Evolutionary conservation across 2,888 invertebrate species (phyloP), one percentile per base, ranked within the genome.

Genomic region (Drosophila picticornis): DNA sequence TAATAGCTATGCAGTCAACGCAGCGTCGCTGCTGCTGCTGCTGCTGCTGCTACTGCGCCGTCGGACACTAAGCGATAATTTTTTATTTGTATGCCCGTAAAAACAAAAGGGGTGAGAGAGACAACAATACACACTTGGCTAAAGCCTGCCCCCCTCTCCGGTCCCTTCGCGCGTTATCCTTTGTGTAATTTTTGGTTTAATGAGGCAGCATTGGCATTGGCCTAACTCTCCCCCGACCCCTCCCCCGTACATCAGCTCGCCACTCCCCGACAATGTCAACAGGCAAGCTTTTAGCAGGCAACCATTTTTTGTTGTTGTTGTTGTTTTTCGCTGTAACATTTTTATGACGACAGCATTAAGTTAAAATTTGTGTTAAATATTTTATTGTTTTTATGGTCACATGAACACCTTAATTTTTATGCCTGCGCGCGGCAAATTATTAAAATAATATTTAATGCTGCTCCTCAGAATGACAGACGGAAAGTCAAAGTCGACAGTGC

Each of bases 281-380:
- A 36, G 50, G 65, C 69, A 56, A 52, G 58, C 67, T 66, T 78
- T 79, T 79, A 79, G 75, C 79, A 78, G 75, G 79, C 79, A 51
- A 59, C 65, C 56, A 65, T 74, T 80, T 82, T 46, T 34, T 32
- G 29, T 29, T 31, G 31, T 43, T 43, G 46, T 46, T 46, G 46
- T 16, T 46, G 46, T 25, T 81, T 82, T 77, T 70, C 75, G 70
- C 67, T 77, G 83, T 75, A 73, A 83, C 81, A 79, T 76, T 87
- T 88, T 87, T 89, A 88, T 72, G 88, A 72, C 72, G 62, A 40
- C 29, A 75, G 81, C 78, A 88, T 88, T 88, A 88, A 87, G 88
- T 84, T 83, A 86, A 87, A 88, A 89, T 89, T 87, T 89, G 84
- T 83, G 90, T 88, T 90, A 83, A 90, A 90, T 90, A 89, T 89